Percentiles rank a stretch among this genome's conserved stretches.
Conservation (phyloP, 2,888 invertebrate species). For the Pteria penguin region DNA sequence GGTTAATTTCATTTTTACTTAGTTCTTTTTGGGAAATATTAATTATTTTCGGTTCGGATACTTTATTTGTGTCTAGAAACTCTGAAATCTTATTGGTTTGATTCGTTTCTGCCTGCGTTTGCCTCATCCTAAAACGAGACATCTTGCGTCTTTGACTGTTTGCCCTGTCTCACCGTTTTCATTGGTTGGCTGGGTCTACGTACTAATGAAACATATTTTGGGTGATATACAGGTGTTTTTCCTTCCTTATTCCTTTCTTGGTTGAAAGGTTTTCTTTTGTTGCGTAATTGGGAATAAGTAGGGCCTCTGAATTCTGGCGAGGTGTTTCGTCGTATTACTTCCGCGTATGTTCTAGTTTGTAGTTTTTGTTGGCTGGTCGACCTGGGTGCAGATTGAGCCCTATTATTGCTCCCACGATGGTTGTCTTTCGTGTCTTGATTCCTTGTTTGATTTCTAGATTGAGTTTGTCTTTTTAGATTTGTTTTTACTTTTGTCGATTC, state of each 20-base stretch:
- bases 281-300: neutral
- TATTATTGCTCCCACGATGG: neutral
- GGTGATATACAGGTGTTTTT: no score
- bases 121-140: neutral
- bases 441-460: neutral
- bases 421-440: neutral
- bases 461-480: slow-evolving; percentile 5
- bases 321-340: neutral
- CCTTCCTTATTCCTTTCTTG: no score
- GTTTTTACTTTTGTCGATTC: neutral
- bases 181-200: no score
- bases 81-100: no score
- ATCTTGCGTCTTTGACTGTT: no score
- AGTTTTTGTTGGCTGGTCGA: neutral
- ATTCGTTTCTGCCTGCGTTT: no score
- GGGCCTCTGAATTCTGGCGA: neutral
- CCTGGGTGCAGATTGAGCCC: slow-evolving; percentile 1
- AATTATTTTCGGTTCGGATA: neutral
- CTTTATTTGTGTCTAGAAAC: no score
- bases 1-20: no score
- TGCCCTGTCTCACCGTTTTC: no score
- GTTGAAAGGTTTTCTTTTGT: neutral
- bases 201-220: no score
- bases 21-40: no score
- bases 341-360: neutral